Conservation (phyloP, 1,140 invertebrate species). For the Aphaenogaster rudis region DNA sequence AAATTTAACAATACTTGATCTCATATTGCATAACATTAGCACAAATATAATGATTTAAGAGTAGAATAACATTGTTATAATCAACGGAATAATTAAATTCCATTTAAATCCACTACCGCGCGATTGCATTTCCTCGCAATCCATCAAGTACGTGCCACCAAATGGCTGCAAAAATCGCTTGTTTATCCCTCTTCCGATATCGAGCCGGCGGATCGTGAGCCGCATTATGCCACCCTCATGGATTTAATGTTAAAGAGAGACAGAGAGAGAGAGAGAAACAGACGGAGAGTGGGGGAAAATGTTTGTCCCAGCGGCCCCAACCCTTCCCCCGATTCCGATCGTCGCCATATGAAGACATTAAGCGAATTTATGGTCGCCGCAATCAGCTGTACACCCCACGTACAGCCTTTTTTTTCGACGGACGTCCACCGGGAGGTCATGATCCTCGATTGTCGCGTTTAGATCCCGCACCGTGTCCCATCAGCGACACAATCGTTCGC, state of each 20-base stretch:
- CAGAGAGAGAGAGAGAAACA: background rate
- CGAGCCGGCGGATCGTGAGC: conserved; percentile 29
- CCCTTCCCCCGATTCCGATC: conserved; percentile 76
- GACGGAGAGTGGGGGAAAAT: conserved; percentile 1
- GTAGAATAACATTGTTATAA: background rate
- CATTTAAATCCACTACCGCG: conserved; percentile 9
- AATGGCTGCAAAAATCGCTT: conserved; percentile 53
- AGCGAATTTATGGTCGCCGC: conserved; percentile 83
- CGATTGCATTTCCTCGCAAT: conserved; percentile 51
- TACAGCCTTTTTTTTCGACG: conserved; percentile 34
- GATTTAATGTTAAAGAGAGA: conserved; percentile 25
- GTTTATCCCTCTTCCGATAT: conserved; percentile 58
- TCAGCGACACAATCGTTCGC: conserved; percentile 6
- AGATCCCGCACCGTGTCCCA: conserved; percentile 10
- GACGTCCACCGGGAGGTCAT: conserved; percentile 36
- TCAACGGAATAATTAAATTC: conserved; percentile 14
- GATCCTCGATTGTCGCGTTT: conserved; percentile 58
- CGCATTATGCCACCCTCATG: conserved; percentile 52
- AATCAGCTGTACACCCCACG: conserved; percentile 75
- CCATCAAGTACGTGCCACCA: conserved; percentile 31
- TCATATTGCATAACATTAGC: background rate
- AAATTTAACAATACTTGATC: background rate
- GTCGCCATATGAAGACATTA: conserved; percentile 83
- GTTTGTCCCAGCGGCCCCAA: conserved; percentile 62
- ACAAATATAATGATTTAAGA: background rate